Conservation (phyloP, 2,113 vertebrate species). For the Theristicus caerulescens region DNA sequence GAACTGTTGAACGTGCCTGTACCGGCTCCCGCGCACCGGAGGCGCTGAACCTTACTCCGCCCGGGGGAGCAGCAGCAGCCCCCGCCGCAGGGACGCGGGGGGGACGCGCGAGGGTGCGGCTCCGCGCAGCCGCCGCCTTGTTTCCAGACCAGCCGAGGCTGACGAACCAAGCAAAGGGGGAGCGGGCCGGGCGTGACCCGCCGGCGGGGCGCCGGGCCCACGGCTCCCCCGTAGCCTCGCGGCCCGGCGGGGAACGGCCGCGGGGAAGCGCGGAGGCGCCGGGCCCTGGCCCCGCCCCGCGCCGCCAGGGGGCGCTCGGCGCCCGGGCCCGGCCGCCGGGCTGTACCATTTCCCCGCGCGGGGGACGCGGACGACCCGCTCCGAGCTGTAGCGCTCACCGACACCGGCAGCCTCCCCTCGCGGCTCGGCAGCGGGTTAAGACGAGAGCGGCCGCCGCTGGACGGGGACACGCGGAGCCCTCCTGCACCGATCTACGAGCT, state of each 20-base stretch:
- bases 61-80: no score
- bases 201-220: neutral
- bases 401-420: neutral
- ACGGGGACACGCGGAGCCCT: fast-evolving
- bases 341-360: neutral
- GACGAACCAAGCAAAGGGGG: neutral
- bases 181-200: no score
- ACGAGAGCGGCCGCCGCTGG: fast-evolving
- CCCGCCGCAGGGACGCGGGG: neutral
- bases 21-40: fast-evolving
- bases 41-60: neutral
- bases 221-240: no score
- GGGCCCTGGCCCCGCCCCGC: fast-evolving
- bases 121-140: neutral
- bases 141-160: neutral
- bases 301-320: neutral
- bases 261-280: neutral
- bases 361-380: no score
- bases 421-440: neutral
- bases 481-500: fast-evolving
- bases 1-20: neutral
- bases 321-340: fast-evolving
- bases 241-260: neutral
- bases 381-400: neutral
- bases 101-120: neutral